phyloP scores from a whole-genome alignment of 2,888 invertebrate genomes.

The Diogma glabrata region DNA sequence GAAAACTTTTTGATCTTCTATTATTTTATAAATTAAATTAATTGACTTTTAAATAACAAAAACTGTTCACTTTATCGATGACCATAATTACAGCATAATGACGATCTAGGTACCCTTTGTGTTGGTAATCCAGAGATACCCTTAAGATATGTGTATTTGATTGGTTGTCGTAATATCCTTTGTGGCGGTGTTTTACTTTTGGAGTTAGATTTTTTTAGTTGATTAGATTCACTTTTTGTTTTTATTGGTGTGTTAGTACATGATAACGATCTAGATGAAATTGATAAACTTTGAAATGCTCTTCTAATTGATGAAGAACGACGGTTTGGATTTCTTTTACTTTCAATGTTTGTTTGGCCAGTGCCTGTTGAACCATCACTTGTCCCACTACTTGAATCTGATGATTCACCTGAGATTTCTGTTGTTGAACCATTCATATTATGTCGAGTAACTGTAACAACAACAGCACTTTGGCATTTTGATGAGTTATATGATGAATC shows the following conservation, averaged over 20 bases:
- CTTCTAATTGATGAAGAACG: slow-evolving; percentile 57
- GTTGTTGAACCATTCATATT: background rate
- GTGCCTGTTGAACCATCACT: slow-evolving; percentile 38
- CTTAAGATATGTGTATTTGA: slow-evolving; percentile 67
- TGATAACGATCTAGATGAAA: slow-evolving; percentile 52
- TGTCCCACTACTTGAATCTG: slow-evolving; percentile 49
- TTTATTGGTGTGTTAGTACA: slow-evolving; percentile 40
- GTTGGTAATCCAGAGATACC: slow-evolving; percentile 74
- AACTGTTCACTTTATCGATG: slow-evolving; percentile 27
- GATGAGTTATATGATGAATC: slow-evolving; percentile 33
- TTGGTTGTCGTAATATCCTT: slow-evolving; percentile 64
- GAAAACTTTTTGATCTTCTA: background rate
- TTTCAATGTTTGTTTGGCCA: slow-evolving; percentile 6
- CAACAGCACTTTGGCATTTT: too few species aligned
- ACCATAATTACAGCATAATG: slow-evolving; percentile 30
- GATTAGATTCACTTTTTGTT: slow-evolving; percentile 12
- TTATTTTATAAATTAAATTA: background rate
- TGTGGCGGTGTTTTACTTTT: slow-evolving; percentile 44
- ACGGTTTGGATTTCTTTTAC: slow-evolving; percentile 25
- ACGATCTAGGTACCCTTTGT: slow-evolving; percentile 58
- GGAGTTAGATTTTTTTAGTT: slow-evolving; percentile 8
- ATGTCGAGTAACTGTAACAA: background rate
- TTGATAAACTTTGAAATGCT: slow-evolving; percentile 56
- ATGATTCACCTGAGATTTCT: slow-evolving; percentile 20
- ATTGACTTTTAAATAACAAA: background rate